Conservation (phyloP, 1,140 invertebrate genomes). For the Heliconius hewitsoni region DNA sequence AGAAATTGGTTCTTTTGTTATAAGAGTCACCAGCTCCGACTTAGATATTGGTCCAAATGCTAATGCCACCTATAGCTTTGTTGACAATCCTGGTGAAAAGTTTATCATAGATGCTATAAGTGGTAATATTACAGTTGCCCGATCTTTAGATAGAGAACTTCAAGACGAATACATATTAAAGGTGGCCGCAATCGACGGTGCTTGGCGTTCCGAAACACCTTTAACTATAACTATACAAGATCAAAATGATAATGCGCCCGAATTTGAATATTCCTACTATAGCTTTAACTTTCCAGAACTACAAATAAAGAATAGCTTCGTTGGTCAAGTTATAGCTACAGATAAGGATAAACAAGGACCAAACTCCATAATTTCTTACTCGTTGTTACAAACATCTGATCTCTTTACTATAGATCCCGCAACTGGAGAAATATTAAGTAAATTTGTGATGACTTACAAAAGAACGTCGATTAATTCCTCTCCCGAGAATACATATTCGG, state of each 20-base stretch:
- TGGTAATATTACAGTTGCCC: constrained; percentile 95
- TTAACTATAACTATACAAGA: constrained; percentile 96
- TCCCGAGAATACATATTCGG: constrained; percentile 92
- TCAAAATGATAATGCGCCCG: constrained; percentile 96
- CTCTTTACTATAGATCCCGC: constrained; percentile 94
- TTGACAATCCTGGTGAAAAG: constrained; percentile 92
- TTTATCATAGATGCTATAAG: constrained; percentile 93
- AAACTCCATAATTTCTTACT: constrained; percentile 96
- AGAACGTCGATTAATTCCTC: constrained; percentile 88
- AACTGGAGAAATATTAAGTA: constrained; percentile 94
- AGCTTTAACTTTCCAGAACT: constrained; percentile 95
- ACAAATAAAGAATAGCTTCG: constrained; percentile 88
- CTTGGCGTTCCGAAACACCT: constrained; percentile 93
- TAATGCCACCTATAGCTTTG: constrained; percentile 93
- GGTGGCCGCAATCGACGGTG: constrained; percentile 92
- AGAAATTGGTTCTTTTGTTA: constrained; percentile 94
- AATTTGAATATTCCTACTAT: constrained; percentile 93
- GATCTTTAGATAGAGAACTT: constrained; percentile 91
- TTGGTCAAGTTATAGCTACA: constrained; percentile 93
- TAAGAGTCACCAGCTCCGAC: constrained; percentile 95
- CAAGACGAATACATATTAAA: constrained; percentile 95
- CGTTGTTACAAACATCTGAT: constrained; percentile 93
- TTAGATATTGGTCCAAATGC: constrained; percentile 93
- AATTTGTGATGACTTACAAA: constrained; percentile 90
- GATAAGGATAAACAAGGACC: constrained; percentile 96